Conservation (phyloP, 2,888 invertebrate genomes). For the Protodeltote pygarga region DNA sequence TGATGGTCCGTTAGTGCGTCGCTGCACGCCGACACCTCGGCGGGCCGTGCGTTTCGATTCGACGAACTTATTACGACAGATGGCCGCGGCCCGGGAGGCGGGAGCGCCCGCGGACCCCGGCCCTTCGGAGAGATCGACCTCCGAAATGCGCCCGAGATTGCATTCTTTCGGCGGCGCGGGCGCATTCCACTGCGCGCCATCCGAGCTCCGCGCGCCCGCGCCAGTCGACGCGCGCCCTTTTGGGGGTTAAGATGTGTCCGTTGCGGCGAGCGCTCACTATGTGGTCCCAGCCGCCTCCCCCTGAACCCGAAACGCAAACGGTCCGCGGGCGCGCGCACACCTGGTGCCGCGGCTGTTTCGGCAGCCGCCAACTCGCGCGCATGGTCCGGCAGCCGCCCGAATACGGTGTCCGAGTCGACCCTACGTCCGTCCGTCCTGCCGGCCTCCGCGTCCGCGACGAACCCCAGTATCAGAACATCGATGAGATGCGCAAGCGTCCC, state of each 20-base stretch:
- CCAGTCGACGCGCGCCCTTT: constrained; percentile 86
- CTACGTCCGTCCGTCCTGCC: constrained; percentile 68
- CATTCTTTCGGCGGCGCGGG: constrained; percentile 87
- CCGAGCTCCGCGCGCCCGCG: constrained; percentile 82
- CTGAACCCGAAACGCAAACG: constrained; percentile 68
- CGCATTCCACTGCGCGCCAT: constrained; percentile 85
- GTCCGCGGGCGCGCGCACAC: constrained; percentile 73
- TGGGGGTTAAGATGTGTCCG: constrained; percentile 87
- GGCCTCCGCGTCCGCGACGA: constrained; percentile 78
- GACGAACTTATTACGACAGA: constrained; percentile 87
- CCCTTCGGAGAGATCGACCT: constrained; percentile 86
- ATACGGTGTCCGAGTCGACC: constrained; percentile 80
- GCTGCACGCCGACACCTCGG: constrained; percentile 71
- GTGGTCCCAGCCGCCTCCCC: constrained; percentile 85
- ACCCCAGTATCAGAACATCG: constrained; percentile 82
- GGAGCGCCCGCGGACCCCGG: constrained; percentile 79
- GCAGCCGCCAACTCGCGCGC: constrained; percentile 72
- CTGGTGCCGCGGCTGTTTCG: constrained; percentile 70
- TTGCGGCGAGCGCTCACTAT: constrained; percentile 83
- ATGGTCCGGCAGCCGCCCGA: constrained; percentile 79
- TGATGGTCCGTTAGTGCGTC: constrained; percentile 74
- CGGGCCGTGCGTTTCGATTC: constrained; percentile 82
- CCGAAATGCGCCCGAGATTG: constrained; percentile 87
- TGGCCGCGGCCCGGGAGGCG: constrained; percentile 81
- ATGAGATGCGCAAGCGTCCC: constrained; percentile 80